phyloP scores from a whole-genome alignment of 2,888 invertebrate species.

The Galerucella calmariensis region DNA sequence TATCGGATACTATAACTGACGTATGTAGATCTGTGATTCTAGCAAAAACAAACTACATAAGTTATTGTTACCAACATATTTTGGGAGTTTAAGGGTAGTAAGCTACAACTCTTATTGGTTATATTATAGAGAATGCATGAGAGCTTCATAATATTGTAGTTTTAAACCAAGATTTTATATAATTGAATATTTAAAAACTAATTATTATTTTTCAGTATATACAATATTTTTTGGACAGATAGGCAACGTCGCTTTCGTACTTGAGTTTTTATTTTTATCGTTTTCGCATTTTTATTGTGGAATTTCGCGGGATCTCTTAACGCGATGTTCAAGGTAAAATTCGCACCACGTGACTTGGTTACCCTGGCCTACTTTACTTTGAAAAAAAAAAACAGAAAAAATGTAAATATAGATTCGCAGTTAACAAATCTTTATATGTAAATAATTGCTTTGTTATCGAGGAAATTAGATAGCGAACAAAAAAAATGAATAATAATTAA shows the following conservation, averaged over 20 bases:
- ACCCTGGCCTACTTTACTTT: constrained; percentile 63
- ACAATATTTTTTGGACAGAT: background rate
- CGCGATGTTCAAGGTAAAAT: constrained; percentile 53
- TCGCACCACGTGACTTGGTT: constrained; percentile 57
- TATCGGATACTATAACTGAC: too few relatives aligned
- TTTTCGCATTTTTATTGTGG: constrained; percentile 12
- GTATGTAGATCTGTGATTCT: too few relatives aligned
- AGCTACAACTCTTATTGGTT: too few relatives aligned
- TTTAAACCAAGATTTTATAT: too few relatives aligned
- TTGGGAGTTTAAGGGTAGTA: too few relatives aligned
- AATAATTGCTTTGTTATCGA: constrained; percentile 14
- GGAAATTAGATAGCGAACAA: background rate
- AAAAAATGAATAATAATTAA: background rate
- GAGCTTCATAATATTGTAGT: too few relatives aligned
- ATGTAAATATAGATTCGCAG: constrained; percentile 9
- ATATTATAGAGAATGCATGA: too few relatives aligned
- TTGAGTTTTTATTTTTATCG: constrained; percentile 20
- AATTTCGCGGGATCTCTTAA: constrained; percentile 21
- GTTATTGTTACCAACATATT: too few relatives aligned
- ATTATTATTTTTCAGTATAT: background rate
- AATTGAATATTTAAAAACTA: too few relatives aligned
- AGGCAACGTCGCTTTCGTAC: constrained; percentile 2
- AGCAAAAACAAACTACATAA: too few relatives aligned
- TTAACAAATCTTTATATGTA: constrained; percentile 9
- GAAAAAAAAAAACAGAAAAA: constrained; percentile 46